A percentile compares a stretch with the other conserved stretches of the same genome.
phyloP scores from a whole-genome alignment of 2,797 vertebrate species.

The Pseudocheirus occidentalis region DNA sequence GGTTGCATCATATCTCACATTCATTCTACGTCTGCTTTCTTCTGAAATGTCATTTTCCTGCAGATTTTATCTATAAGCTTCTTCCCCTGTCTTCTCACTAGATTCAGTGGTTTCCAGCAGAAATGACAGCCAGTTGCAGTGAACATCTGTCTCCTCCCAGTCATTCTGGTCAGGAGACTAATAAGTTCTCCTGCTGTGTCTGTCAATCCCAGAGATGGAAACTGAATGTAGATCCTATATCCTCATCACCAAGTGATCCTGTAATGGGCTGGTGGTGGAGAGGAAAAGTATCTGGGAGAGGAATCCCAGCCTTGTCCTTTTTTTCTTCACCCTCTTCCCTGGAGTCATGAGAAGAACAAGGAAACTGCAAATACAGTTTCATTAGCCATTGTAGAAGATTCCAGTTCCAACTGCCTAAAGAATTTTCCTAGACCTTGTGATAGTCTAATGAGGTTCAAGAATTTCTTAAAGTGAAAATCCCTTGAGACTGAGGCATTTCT shows the following conservation, averaged over 20 bases:
- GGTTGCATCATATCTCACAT: neutral
- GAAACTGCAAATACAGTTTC: neutral
- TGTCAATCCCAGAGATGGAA: too few species aligned
- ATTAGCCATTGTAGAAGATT: neutral
- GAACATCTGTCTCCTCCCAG: constrained; percentile 30
- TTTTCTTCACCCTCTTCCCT: neutral
- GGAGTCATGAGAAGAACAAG: neutral
- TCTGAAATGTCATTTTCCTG: constrained; percentile 39
- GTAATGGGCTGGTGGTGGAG: neutral
- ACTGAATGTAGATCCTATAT: neutral
- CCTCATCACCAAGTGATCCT: neutral
- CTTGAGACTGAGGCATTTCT: neutral
- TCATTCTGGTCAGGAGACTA: neutral
- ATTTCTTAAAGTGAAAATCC: neutral
- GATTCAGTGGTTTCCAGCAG: neutral
- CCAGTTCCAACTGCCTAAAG: neutral
- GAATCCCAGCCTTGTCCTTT: neutral
- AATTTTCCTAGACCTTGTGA: neutral
- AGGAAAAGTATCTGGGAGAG: neutral
- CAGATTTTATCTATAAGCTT: neutral
- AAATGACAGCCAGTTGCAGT: neutral
- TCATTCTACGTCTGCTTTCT: constrained; percentile 50
- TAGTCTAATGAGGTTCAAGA: neutral
- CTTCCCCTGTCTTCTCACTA: neutral
- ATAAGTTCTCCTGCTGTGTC: neutral